Evolutionary conservation across 2,888 invertebrate genomes (phyloP), one percentile per base, ranked within the genome.

Genomic region (Drosophila macrothrix): DNA sequence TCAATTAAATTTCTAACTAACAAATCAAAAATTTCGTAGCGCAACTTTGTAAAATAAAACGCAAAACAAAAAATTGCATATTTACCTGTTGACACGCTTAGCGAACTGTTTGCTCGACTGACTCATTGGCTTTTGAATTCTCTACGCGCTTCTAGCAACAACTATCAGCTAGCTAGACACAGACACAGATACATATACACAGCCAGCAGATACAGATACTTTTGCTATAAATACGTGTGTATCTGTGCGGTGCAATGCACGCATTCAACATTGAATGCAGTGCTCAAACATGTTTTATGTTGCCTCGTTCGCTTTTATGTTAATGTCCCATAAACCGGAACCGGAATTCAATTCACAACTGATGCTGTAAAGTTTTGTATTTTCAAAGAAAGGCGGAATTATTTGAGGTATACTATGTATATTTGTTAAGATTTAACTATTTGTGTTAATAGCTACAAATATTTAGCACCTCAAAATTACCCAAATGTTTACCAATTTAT

Each of bases 311-410:
- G 64, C 49, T 74, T 74, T 76, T 81, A 82, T 80, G 73, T 78
- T 73, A 78, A 84, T 84, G 67, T 56, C 56, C 54, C 78, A 75
- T 65, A 80, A 86, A 72, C 87, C 86, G 86, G 89, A 86, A 86
- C 79, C 72, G 80, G 73, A 73, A 81, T 67, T 62, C 22, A 28
- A 52, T 43, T 49, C 31, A 39, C 60, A 59, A 50, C 46, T 63
- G 35, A 63, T 78, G 76, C 69, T 81, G 33, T 37, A 22, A 25
- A 31, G 12, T 49, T 55, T 29, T 28, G 19, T 35, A 33, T 59
- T 31, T 66, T 37, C 31, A 31, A 76, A 72, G 83, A 83, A 84
- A 84, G 80, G 74, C 81, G 81, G 87, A 84, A 84, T 74, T 67
- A 63, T 31, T 63, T 62, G 35, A 55, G 55, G 54, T 61, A 55